A percentile compares a stretch with the other conserved stretches of the same genome.
Conservation (phyloP, 1,140 invertebrate species). For the Bombus confusus region DNA sequence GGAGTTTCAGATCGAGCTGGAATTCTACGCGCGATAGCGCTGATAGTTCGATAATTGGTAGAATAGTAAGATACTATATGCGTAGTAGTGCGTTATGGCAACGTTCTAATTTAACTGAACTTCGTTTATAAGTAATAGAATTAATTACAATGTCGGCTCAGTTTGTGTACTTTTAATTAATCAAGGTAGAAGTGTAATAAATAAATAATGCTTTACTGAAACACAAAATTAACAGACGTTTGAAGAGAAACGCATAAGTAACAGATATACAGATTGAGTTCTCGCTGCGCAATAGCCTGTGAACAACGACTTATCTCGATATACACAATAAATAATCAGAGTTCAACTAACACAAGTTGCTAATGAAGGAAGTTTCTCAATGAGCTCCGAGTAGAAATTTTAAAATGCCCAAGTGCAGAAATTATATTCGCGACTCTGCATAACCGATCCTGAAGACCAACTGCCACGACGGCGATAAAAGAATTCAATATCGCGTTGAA, state of each 20-base stretch:
- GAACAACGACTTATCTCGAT: background rate
- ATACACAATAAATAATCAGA: background rate
- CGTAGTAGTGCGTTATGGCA: no score
- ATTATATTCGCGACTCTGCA: slow-evolving; percentile 6
- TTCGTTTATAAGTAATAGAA: no score
- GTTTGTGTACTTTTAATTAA: no score
- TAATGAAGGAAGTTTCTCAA: slow-evolving; percentile 13
- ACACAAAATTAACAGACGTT: no score
- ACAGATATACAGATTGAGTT: background rate
- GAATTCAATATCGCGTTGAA: slow-evolving; percentile 44
- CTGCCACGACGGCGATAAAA: background rate
- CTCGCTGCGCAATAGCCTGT: background rate
- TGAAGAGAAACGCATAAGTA: no score
- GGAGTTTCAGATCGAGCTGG: background rate
- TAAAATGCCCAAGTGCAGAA: background rate
- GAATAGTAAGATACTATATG: no score
- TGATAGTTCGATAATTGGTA: no score
- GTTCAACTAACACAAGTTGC: background rate
- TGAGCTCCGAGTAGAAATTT: background rate
- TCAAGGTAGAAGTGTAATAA: no score
- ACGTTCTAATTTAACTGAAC: no score
- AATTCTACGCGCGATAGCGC: no score
- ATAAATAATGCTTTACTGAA: no score
- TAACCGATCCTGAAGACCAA: background rate
- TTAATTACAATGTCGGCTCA: no score